These are phyloP conservation scores for Strigops habroptila DNA, from an alignment of 2,113 vertebrate species.

Conservation along the genomic window DNA sequence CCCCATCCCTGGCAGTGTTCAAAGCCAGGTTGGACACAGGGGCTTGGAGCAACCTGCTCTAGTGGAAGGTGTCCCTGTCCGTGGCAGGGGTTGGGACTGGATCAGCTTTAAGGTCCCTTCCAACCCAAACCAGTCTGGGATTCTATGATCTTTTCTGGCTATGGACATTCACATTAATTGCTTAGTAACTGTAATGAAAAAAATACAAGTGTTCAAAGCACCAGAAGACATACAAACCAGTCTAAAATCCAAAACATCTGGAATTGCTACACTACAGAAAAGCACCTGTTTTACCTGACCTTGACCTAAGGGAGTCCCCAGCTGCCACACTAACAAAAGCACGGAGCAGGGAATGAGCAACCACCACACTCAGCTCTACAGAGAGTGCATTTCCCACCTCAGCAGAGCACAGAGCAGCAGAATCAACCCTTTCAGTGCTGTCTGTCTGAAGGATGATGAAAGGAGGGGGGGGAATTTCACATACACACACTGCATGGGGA, in stretches of 20 bases:
- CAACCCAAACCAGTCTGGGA: not conserved
- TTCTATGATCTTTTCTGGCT: not conserved
- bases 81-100: not conserved
- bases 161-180: not conserved
- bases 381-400: not conserved
- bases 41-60: no score
- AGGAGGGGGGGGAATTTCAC: not conserved
- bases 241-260: not conserved
- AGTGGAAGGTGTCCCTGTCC: no score
- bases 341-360: not conserved
- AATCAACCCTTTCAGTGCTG: not conserved
- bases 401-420: not conserved
- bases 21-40: no score
- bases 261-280: not conserved
- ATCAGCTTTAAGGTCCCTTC: not conserved
- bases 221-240: rapidly evolving
- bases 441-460: not conserved
- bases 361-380: rapidly evolving
- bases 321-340: not conserved
- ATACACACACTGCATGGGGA: rapidly evolving
- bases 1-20: no score
- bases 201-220: not conserved
- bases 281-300: not conserved
- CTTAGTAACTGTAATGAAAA: not conserved
- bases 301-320: not conserved